These are phyloP conservation scores for Drosophila aff. DNA, from an alignment of 1,140 invertebrate species.

Conservation along the genomic window DNA sequence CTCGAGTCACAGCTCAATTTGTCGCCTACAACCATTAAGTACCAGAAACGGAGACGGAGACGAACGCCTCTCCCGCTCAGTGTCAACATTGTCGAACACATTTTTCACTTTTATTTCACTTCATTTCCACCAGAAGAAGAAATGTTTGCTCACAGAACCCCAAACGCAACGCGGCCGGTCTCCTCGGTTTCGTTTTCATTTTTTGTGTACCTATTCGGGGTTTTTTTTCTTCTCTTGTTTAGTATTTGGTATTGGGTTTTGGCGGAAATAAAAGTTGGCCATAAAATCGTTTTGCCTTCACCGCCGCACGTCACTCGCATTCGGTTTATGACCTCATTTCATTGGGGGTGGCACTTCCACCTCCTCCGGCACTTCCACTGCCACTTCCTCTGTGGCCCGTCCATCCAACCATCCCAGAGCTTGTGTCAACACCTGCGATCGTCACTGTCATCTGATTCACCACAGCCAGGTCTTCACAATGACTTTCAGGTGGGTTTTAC, in stretches of 20 bases:
- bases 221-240: slow-evolving; percentile 18
- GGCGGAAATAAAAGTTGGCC: slow-evolving; percentile 66
- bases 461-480: slow-evolving; percentile 39
- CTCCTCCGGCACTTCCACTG: slow-evolving; percentile 9
- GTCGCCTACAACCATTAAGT: slow-evolving; percentile 81
- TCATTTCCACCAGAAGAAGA: slow-evolving; percentile 50
- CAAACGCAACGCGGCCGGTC: slow-evolving; percentile 12
- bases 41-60: slow-evolving; percentile 40
- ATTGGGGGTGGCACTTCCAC: slow-evolving; percentile 61
- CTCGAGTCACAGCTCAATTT: slow-evolving; percentile 68
- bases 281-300: slow-evolving; percentile 50
- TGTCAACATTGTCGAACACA: slow-evolving; percentile 65
- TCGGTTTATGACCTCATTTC: slow-evolving; percentile 70
- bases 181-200: slow-evolving; percentile 58
- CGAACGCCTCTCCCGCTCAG: slow-evolving; percentile 32
- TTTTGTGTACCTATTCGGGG: slow-evolving; percentile 26
- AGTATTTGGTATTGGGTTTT: slow-evolving; percentile 24
- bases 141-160: slow-evolving; percentile 61
- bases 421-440: slow-evolving; percentile 68
- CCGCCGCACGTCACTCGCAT: slow-evolving; percentile 45
- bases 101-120: slow-evolving; percentile 73
- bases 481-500: slow-evolving; percentile 35
- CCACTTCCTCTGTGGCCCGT: not conserved
- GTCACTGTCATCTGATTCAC: slow-evolving; percentile 76
- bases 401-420: slow-evolving; percentile 9